These are phyloP conservation scores for Platypus cylindrus DNA, from an alignment of 2,888 invertebrate species.

Conservation along the genomic window DNA sequence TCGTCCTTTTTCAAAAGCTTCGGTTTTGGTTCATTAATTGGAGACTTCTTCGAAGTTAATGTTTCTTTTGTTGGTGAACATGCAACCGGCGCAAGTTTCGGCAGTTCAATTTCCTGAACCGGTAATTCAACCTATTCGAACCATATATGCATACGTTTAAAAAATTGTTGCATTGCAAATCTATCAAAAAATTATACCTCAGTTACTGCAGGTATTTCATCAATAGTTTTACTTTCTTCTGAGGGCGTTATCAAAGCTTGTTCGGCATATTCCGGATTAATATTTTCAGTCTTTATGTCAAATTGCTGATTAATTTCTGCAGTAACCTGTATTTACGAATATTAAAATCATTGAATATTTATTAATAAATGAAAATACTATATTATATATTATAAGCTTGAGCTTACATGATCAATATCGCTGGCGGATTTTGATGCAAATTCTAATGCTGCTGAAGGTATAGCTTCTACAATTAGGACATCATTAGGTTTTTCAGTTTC, in stretches of 20 bases:
- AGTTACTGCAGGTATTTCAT: constrained; percentile 13
- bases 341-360: background rate
- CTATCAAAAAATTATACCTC: too few relatives aligned
- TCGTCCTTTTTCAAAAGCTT: constrained; percentile 13
- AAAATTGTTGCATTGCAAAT: too few relatives aligned
- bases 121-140: too few relatives aligned
- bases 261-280: constrained; percentile 26
- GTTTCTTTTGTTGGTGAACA: background rate
- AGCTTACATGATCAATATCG: constrained; percentile 10
- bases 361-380: background rate
- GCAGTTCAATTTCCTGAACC: too few relatives aligned
- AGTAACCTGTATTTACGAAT: constrained; percentile 4
- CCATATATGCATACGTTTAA: too few relatives aligned
- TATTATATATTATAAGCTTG: background rate
- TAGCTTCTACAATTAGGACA: constrained; percentile 2
- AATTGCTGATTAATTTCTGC: constrained; percentile 12
- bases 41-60: constrained; percentile 3
- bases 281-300: constrained; percentile 25
- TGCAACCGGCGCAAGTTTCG: background rate
- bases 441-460: constrained; percentile 3
- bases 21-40: constrained; percentile 9
- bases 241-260: constrained; percentile 24
- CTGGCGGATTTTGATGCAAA: constrained; percentile 3
- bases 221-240: constrained; percentile 24
- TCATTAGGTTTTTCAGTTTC: background rate